These are phyloP conservation scores for Salmo trutta DNA, from an alignment of 2,797 vertebrate genomes.

Conservation along the genomic window DNA sequence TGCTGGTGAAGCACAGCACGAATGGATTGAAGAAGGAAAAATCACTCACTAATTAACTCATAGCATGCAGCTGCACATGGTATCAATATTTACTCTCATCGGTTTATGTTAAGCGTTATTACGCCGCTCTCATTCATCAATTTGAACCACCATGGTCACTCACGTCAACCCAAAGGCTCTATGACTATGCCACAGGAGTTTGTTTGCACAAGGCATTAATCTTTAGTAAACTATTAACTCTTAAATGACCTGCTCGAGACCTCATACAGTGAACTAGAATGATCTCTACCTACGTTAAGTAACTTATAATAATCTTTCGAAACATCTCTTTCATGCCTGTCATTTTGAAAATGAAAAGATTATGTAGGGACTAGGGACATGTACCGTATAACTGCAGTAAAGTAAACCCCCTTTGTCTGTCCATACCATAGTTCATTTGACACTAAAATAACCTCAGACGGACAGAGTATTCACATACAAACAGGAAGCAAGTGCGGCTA, in stretches of 20 bases:
- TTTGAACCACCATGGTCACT: neutral
- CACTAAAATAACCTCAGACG: neutral
- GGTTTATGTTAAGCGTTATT: neutral
- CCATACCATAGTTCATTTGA: neutral
- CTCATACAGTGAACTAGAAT: neutral
- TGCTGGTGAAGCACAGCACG: neutral
- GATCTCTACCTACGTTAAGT: neutral
- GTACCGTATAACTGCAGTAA: neutral
- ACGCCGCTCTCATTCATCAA: neutral
- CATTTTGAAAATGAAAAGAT: neutral
- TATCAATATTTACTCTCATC: slow-evolving; percentile 1
- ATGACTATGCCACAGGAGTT: slow-evolving; percentile 13
- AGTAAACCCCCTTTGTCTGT: neutral
- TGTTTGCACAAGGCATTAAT: slow-evolving; percentile 22
- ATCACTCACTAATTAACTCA: neutral
- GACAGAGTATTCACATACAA: neutral
- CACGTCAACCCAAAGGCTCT: neutral
- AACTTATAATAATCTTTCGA: neutral
- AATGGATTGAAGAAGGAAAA: neutral
- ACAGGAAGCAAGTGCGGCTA: neutral
- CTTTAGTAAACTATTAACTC: neutral
- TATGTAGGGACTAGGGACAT: neutral
- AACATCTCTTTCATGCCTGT: neutral
- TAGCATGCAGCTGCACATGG: neutral
- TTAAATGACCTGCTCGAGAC: neutral